A percentile compares a stretch with the other conserved stretches of the same genome.
Conservation (phyloP, 2,113 vertebrate genomes). For the Tinamus guttatus region DNA sequence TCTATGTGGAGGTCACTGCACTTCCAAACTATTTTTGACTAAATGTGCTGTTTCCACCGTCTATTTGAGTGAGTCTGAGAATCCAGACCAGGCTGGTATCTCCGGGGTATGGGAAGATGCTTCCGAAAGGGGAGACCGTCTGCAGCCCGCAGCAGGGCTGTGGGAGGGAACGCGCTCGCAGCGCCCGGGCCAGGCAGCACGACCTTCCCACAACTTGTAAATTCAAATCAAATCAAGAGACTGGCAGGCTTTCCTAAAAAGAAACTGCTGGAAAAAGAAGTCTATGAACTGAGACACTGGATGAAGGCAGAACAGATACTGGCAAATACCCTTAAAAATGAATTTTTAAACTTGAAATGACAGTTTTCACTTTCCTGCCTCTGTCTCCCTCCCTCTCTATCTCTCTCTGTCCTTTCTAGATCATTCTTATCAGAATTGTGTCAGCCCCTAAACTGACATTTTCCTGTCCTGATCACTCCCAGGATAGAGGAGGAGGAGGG, state of each 20-base stretch:
- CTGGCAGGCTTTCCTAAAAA: slow-evolving; percentile 64
- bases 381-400: background rate
- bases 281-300: background rate
- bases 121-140: slow-evolving; percentile 71
- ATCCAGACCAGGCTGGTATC: slow-evolving; percentile 56
- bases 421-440: slow-evolving; percentile 82
- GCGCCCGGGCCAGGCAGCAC: slow-evolving; percentile 68
- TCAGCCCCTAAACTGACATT: slow-evolving; percentile 84
- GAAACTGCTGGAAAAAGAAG: slow-evolving; percentile 24
- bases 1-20: slow-evolving; percentile 11
- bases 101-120: slow-evolving; percentile 59
- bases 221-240: slow-evolving; percentile 75
- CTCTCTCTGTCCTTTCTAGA: slow-evolving; percentile 58
- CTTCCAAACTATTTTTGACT: slow-evolving; percentile 57
- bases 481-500: slow-evolving; percentile 74
- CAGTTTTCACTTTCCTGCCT: slow-evolving; percentile 45
- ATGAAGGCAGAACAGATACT: slow-evolving; percentile 12
- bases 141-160: slow-evolving; percentile 55
- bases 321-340: slow-evolving; percentile 45
- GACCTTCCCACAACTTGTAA: slow-evolving; percentile 74
- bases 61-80: slow-evolving; percentile 65
- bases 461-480: slow-evolving; percentile 83
- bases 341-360: slow-evolving; percentile 62
- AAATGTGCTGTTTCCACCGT: slow-evolving; percentile 8
- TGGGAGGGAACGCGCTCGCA: slow-evolving; percentile 67